A percentile compares a stretch with the other conserved stretches of the same genome.
Conservation (phyloP, 2,797 vertebrate species). For the Poecilia picta region DNA sequence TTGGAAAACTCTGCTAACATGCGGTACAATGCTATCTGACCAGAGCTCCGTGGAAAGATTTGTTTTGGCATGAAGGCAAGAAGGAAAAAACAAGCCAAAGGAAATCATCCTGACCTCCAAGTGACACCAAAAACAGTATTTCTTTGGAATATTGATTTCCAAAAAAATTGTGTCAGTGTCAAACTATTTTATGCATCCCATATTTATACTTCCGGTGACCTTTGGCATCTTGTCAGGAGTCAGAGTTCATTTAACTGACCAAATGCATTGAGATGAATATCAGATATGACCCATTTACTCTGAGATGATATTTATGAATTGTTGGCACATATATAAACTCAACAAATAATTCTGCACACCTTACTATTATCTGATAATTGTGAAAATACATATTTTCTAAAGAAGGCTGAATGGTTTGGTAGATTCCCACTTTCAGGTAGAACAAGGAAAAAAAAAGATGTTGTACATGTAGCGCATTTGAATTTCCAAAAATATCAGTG, state of each 20-base stretch:
- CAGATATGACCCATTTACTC: neutral
- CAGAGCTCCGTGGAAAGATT: constrained; percentile 34
- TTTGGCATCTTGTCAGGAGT: neutral
- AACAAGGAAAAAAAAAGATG: neutral
- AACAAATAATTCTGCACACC: neutral
- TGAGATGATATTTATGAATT: neutral
- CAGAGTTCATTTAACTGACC: neutral
- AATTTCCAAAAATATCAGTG: neutral
- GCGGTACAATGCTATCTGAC: constrained; percentile 11
- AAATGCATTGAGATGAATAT: neutral
- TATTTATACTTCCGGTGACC: neutral
- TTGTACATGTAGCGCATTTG: neutral
- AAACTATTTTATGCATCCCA: neutral
- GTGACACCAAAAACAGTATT: constrained; percentile 9
- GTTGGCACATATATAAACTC: neutral
- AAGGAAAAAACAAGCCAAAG: constrained; percentile 17
- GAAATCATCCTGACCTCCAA: constrained; percentile 15
- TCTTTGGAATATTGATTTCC: neutral
- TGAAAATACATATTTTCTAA: neutral
- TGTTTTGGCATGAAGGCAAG: constrained; percentile 12
- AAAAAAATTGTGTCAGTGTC: neutral
- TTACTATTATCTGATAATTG: neutral
- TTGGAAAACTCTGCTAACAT: constrained; percentile 12
- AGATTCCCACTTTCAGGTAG: neutral
- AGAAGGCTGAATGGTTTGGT: neutral